Evolutionary conservation across 1,140 invertebrate species (phyloP).

Genomic region (Neomicropteryx cornuta): DNA sequence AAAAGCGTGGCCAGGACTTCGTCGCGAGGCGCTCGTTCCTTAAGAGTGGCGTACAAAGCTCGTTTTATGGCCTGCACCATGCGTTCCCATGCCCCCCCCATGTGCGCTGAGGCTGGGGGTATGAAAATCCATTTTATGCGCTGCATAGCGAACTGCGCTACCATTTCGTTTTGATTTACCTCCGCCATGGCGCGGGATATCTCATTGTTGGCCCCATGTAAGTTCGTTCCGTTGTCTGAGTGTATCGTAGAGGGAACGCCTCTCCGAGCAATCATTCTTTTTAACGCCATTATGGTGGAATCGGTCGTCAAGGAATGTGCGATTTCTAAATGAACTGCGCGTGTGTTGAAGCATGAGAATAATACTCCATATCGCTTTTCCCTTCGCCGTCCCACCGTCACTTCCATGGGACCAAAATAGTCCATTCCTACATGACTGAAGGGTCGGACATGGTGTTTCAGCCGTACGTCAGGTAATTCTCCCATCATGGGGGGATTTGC

Average conservation of each 20-base stretch:
- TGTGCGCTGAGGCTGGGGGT: conserved; percentile 8
- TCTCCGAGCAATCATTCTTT: conserved; percentile 16
- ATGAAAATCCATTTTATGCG: conserved; percentile 12
- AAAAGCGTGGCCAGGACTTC: conserved; percentile 4
- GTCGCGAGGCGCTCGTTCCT: neutral
- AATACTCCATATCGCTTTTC: conserved; percentile 24
- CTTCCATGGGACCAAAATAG: conserved; percentile 20
- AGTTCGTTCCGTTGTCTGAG: conserved; percentile 23
- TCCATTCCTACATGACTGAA: conserved; percentile 18
- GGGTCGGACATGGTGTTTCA: conserved; percentile 13
- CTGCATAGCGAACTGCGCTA: too few species aligned
- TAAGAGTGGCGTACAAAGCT: conserved; percentile 3
- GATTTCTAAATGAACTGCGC: conserved; percentile 20
- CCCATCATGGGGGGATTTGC: conserved; percentile 13
- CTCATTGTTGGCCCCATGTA: conserved; percentile 19
- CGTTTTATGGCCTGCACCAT: conserved; percentile 6
- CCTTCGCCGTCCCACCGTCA: conserved; percentile 14
- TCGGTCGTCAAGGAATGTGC: conserved; percentile 13
- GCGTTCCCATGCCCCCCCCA: conserved; percentile 12
- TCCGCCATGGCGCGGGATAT: too few species aligned
- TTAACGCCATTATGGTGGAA: conserved; percentile 17
- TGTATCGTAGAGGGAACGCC: conserved; percentile 11
- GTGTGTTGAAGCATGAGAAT: conserved; percentile 16
- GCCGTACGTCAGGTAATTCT: conserved; percentile 11
- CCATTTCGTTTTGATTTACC: too few species aligned